phyloP scores from a whole-genome alignment of 2,888 invertebrate species.

The Ryuthela nishihirai region DNA sequence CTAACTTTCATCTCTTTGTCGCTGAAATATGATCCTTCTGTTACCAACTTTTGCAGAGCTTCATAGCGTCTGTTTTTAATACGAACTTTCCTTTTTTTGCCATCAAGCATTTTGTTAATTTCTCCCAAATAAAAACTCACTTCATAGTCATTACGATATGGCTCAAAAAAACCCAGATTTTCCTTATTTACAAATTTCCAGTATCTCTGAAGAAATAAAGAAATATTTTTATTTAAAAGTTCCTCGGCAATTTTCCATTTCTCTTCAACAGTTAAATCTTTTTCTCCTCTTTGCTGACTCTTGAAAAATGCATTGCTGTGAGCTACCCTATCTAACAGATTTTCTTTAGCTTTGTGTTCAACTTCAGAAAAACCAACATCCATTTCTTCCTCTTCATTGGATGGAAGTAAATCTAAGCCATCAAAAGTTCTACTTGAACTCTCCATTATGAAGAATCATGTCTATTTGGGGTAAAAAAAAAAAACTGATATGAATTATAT shows the following conservation, averaged over 20 bases:
- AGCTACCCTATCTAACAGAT: constrained; percentile 52
- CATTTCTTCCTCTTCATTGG: constrained; percentile 1
- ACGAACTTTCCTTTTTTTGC: constrained; percentile 52
- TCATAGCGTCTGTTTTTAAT: constrained; percentile 76
- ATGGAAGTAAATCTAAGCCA: too few species aligned
- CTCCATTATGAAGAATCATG: too few species aligned
- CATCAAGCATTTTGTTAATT: constrained; percentile 41
- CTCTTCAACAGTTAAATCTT: constrained; percentile 65
- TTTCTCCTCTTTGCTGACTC: constrained; percentile 75
- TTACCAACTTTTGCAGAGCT: constrained; percentile 69
- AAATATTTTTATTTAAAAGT: constrained; percentile 63
- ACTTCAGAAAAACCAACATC: background rate
- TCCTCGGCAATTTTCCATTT: constrained; percentile 66
- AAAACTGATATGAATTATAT: too few species aligned
- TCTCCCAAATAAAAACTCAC: constrained; percentile 63
- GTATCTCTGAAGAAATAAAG: constrained; percentile 70
- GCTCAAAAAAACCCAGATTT: constrained; percentile 68
- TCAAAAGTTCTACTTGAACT: too few species aligned
- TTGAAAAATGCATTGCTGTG: constrained; percentile 66
- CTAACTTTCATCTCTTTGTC: constrained; percentile 91
- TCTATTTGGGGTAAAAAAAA: too few species aligned
- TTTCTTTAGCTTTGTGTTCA: constrained; percentile 5
- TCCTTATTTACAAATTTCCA: constrained; percentile 64
- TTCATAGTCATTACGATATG: constrained; percentile 55
- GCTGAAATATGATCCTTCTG: constrained; percentile 73